Percentiles rank a stretch among this genome's conserved stretches.
Evolutionary conservation across 2,888 invertebrate genomes (phyloP).

Genomic region (Auanema sp.): DNA sequence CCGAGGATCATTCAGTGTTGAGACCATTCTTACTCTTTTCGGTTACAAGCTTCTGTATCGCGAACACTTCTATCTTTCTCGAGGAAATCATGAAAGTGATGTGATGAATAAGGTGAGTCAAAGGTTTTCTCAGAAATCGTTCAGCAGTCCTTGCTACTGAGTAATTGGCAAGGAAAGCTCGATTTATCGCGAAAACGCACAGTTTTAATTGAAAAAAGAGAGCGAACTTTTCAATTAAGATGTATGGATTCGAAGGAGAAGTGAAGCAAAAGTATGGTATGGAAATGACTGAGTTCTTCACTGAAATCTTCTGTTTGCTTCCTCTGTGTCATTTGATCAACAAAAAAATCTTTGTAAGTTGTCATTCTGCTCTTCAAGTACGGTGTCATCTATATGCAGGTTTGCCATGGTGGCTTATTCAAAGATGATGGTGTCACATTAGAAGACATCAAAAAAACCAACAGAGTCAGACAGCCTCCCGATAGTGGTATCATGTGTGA

Average conservation of each 20-base stretch:
- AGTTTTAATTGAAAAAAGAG: too few relatives aligned
- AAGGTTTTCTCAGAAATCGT: too few relatives aligned
- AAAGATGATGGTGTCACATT: slow-evolving; percentile 89
- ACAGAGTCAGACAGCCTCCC: slow-evolving; percentile 93
- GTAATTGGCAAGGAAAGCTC: too few relatives aligned
- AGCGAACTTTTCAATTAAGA: slow-evolving; percentile 67
- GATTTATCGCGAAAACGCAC: too few relatives aligned
- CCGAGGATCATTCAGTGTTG: slow-evolving; percentile 96
- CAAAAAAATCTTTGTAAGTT: slow-evolving; percentile 74
- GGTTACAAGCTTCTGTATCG: slow-evolving; percentile 94
- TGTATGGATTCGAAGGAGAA: slow-evolving; percentile 99
- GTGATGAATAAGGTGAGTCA: slow-evolving; percentile 79
- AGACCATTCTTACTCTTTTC: slow-evolving; percentile 95
- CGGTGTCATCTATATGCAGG: slow-evolving; percentile 70
- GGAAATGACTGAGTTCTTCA: slow-evolving; percentile 95
- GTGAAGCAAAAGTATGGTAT: slow-evolving; percentile 88
- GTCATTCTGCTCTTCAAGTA: slow-evolving; percentile 9
- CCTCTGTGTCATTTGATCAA: slow-evolving; percentile 94
- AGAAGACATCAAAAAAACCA: slow-evolving; percentile 83
- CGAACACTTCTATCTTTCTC: slow-evolving; percentile 92
- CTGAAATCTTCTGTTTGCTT: slow-evolving; percentile 96
- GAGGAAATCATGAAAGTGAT: slow-evolving; percentile 97
- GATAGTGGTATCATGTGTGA: slow-evolving; percentile 98
- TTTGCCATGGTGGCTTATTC: slow-evolving; percentile 98
- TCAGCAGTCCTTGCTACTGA: too few relatives aligned